Base-by-base conservation (phyloP, 2,113 vertebrate genomes). In the Antennarius striatus region DNA sequence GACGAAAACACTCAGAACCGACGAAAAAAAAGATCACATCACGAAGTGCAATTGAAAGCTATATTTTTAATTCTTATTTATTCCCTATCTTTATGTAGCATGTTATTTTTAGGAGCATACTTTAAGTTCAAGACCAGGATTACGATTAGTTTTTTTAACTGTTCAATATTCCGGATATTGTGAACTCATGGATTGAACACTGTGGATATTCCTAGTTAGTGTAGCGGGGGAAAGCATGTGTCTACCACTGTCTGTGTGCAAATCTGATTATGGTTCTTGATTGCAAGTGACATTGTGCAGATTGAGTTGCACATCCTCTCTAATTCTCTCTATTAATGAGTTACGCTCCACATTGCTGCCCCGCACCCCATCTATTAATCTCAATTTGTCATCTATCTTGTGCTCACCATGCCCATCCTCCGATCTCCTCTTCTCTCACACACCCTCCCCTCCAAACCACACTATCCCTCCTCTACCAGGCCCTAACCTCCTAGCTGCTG, bases 261-360 rank as follows among this genome's bases (percentile, higher is more conserved):
- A 78, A 85, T 90, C 89, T 91, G 90, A 92, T 93, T 89, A 90
- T 87, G 85, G 84, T 81, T 74, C 81, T 67, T 91, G 90, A 92
- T 92, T 91, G 85, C 87, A 59, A 90, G 89, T 93, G 91, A 91
- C 92, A 92, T 88, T 79, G 86, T 76, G 81, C 89, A 93, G 92
- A 93, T 93, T 93, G 92, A 92, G 91, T 91, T 88, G 86, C 86
- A 88, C 90, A 90, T 88, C 86, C 84, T 81, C 77, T 90, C 89
- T 92, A 92, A 93, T 92, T 93, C 89, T 91, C 88, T 93, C 90
- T 91, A 93, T 93, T 93, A 93, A 93, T 93, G 91, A 91, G 91
- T 89, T 86, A 73, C 81, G 88, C 88, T 90, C 86, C 90, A 88
- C 89, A 92, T 86, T 91, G 90, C 89, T 88, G 86, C 88, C 86